These are phyloP conservation scores for Chrysoperla carnea DNA, from an alignment of 1,140 invertebrate species.

Conservation along the genomic window DNA sequence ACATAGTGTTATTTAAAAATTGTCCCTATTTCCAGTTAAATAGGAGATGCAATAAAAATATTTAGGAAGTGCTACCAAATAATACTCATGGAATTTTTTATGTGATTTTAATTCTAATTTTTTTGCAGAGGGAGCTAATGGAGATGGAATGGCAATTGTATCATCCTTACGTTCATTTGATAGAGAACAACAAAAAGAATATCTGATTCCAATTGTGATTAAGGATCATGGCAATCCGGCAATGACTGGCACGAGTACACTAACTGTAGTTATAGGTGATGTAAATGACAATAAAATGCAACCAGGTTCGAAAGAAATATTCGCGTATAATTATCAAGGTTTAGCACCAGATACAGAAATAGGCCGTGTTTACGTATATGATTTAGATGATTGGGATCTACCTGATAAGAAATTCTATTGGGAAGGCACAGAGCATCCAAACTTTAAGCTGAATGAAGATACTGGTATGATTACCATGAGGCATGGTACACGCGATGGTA, in stretches of 20 bases:
- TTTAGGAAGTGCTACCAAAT: no score
- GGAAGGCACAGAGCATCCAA: conserved; percentile 62
- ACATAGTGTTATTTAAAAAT: no score
- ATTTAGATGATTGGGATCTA: conserved; percentile 94
- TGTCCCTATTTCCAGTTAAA: no score
- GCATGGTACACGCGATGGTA: conserved; percentile 73
- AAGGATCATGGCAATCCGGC: conserved; percentile 75
- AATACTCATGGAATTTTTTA: no score
- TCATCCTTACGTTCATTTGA: conserved; percentile 82
- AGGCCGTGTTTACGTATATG: conserved; percentile 88
- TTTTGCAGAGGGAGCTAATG: conserved; percentile 72
- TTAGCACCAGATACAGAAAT: conserved; percentile 84
- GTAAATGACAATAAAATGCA: conserved; percentile 96
- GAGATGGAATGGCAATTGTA: conserved; percentile 88
- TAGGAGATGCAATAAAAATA: no score
- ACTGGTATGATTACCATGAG: conserved; percentile 92
- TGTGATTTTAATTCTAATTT: no score
- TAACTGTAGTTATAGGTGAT: conserved; percentile 91
- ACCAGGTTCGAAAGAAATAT: conserved; percentile 87
- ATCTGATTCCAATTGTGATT: conserved; percentile 84
- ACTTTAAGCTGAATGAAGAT: conserved; percentile 76
- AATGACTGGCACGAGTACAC: conserved; percentile 86
- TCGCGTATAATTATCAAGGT: conserved; percentile 92
- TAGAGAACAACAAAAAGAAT: conserved; percentile 89
- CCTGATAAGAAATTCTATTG: conserved; percentile 94